phyloP scores from a whole-genome alignment of 1,140 invertebrate genomes.

The Halotydeus destructor region DNA sequence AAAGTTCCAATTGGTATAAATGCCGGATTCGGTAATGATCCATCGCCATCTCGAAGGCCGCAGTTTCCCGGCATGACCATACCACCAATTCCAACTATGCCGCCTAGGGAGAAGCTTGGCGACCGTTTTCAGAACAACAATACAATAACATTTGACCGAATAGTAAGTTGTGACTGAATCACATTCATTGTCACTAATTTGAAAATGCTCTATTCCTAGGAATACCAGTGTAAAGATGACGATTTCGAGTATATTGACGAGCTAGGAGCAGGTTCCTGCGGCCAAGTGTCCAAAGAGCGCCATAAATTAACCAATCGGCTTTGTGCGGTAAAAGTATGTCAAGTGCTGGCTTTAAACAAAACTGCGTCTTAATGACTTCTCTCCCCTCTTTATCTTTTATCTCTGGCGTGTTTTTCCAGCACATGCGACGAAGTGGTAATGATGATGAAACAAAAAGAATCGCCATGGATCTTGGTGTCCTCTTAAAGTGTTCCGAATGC shows the following conservation, averaged over 20 bases:
- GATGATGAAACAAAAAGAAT: slow-evolving; percentile 92
- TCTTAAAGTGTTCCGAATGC: slow-evolving; percentile 86
- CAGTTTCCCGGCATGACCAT: no score
- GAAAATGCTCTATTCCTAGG: slow-evolving; percentile 12
- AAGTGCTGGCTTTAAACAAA: no score
- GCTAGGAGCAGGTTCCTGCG: slow-evolving; percentile 83
- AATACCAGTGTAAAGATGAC: slow-evolving; percentile 15
- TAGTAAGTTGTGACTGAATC: no score
- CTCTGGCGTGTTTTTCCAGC: slow-evolving; percentile 40
- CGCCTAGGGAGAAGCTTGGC: no score
- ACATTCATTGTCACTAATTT: no score
- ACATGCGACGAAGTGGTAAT: slow-evolving; percentile 93
- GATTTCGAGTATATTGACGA: slow-evolving; percentile 40
- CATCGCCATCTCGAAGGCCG: no score
- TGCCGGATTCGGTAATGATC: no score
- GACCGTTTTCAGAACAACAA: no score
- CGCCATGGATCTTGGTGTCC: slow-evolving; percentile 94
- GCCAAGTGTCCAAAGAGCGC: slow-evolving; percentile 90
- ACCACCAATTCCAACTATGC: no score
- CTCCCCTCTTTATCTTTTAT: slow-evolving; percentile 3
- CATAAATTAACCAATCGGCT: slow-evolving; percentile 61
- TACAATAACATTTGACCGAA: no score
- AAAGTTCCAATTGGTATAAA: no score
- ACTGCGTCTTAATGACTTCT: slow-evolving; percentile 1
- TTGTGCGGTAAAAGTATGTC: slow-evolving; percentile 74